These are phyloP conservation scores for Alligator sinensis DNA, from an alignment of 2,113 vertebrate genomes.

Conservation along the genomic window DNA sequence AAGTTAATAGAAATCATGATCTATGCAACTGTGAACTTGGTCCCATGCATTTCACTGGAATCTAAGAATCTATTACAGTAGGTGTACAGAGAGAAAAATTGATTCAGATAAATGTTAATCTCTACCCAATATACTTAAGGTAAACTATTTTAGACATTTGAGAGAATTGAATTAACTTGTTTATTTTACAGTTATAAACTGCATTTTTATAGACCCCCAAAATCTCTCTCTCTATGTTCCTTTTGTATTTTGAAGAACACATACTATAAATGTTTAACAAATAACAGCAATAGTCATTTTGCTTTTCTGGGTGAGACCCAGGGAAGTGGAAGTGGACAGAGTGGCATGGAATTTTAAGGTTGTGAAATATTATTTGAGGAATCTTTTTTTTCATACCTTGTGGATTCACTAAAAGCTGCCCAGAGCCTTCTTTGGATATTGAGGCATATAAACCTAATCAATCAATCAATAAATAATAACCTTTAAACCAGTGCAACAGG, in stretches of 20 bases:
- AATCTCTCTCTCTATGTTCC: background rate
- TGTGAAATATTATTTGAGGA: too few species aligned
- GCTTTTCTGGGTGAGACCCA: background rate
- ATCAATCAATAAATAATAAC: slow-evolving; percentile 34
- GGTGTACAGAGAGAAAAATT: background rate
- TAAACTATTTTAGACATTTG: background rate
- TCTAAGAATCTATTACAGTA: background rate
- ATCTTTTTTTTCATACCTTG: too few species aligned
- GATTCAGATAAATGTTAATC: background rate
- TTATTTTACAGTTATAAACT: background rate
- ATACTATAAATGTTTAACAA: background rate
- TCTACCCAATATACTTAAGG: background rate
- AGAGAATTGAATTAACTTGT: background rate
- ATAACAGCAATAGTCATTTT: background rate
- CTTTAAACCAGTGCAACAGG: slow-evolving; percentile 69
- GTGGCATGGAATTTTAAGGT: too few species aligned
- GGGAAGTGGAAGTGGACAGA: background rate
- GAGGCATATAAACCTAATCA: too few species aligned
- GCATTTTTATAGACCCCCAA: too few species aligned
- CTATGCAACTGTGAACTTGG: background rate
- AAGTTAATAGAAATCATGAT: background rate
- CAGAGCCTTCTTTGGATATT: too few species aligned
- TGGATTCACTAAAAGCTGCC: too few species aligned
- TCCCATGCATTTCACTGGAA: background rate
- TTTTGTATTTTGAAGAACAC: background rate